A percentile compares a stretch with the other conserved stretches of the same genome.
Evolutionary conservation across 2,888 invertebrate species (phyloP).

Genomic region (Temnothorax unifasciatus): DNA sequence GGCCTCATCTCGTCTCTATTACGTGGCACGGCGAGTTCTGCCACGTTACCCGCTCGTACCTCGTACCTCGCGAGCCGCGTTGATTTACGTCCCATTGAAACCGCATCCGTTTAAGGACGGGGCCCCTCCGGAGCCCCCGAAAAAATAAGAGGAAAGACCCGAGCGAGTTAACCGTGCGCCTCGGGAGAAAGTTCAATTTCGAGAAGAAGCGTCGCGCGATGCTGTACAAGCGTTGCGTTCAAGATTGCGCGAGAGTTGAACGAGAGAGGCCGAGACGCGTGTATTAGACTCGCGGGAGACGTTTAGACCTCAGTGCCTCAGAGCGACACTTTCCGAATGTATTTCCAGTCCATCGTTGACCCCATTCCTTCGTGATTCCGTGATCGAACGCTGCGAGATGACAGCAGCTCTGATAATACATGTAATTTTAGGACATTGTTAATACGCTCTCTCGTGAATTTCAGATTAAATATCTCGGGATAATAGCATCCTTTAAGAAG

Average conservation of each 20-base stretch:
- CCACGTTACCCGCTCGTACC: background rate
- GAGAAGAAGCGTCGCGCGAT: background rate
- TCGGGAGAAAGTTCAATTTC: constrained; percentile 25
- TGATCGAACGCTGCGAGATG: background rate
- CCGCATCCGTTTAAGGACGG: background rate
- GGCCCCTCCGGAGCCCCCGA: background rate
- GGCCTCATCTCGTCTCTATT: constrained; percentile 46
- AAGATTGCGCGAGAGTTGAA: constrained; percentile 10
- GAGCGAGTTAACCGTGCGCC: constrained; percentile 11
- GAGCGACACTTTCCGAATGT: constrained; percentile 15
- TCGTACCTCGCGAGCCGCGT: background rate
- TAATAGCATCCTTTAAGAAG: background rate
- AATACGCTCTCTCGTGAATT: background rate
- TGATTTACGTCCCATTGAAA: constrained; percentile 39
- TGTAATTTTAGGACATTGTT: background rate
- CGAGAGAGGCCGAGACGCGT: background rate
- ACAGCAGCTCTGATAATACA: background rate
- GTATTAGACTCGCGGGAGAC: background rate
- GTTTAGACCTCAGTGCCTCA: background rate
- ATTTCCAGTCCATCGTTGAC: constrained; percentile 11
- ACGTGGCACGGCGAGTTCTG: background rate
- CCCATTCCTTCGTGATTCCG: background rate
- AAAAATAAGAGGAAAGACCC: background rate
- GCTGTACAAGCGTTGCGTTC: background rate
- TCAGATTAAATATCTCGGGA: background rate